Conservation (phyloP, 1,140 invertebrate genomes). For the Apis florea region DNA sequence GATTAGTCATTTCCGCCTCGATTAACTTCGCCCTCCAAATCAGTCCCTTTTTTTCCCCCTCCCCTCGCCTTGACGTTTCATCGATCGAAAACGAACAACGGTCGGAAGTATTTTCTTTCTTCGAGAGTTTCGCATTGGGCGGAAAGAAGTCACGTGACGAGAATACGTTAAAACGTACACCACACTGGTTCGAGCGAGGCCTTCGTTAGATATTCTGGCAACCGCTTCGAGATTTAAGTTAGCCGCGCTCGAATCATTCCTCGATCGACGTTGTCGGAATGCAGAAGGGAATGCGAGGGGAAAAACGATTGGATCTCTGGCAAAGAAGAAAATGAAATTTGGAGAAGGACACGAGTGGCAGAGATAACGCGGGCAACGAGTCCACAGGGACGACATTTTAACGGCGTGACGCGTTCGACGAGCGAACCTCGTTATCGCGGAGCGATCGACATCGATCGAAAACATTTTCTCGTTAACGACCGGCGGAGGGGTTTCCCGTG, state of each 20-base stretch:
- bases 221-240: not conserved
- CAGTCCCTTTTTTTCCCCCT: no score
- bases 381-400: slow-evolving; percentile 9
- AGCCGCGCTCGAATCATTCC: not conserved
- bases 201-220: not conserved
- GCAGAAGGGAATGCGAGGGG: not conserved
- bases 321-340: not conserved
- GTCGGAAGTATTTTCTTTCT: slow-evolving; percentile 19
- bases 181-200: not conserved
- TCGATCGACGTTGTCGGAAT: not conserved
- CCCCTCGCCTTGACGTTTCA: no score
- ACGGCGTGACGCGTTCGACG: not conserved
- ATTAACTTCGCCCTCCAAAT: no score
- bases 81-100: not conserved
- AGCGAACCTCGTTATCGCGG: slow-evolving; percentile 26
- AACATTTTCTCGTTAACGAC: slow-evolving; percentile 49
- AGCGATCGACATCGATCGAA: slow-evolving; percentile 30
- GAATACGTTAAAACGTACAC: slow-evolving; percentile 26
- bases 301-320: no score
- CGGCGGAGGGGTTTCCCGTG: slow-evolving; percentile 6
- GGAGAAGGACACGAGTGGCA: not conserved
- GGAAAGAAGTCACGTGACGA: not conserved
- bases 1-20: no score
- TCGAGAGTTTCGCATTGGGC: slow-evolving; percentile 9
- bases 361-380: not conserved